These are phyloP conservation scores for Pteruthius melanotis DNA, from an alignment of 2,113 vertebrate genomes.

Conservation along the genomic window DNA sequence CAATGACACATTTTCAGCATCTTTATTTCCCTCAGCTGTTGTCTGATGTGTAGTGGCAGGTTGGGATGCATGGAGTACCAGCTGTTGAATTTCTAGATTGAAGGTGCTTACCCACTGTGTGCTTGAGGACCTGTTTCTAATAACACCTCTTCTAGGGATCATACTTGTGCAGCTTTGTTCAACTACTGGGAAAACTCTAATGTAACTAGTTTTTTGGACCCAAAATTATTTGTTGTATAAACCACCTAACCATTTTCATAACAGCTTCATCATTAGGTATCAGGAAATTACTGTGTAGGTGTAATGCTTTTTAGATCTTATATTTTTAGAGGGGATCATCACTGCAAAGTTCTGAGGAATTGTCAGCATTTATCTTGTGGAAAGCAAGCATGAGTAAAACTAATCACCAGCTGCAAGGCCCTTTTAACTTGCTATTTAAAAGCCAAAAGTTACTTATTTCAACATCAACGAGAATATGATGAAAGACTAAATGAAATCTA, in stretches of 20 bases:
- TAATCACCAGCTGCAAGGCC: neutral
- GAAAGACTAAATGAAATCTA: neutral
- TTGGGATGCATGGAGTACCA: neutral
- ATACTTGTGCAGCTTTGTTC: neutral
- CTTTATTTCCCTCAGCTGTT: neutral
- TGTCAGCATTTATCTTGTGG: neutral
- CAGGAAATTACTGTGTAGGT: neutral
- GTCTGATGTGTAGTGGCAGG: neutral
- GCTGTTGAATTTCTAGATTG: neutral
- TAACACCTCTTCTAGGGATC: neutral
- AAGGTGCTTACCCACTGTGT: neutral
- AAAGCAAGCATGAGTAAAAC: neutral
- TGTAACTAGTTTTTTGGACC: neutral
- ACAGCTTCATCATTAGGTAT: neutral
- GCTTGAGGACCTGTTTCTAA: neutral
- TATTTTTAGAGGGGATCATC: neutral
- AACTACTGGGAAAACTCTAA: neutral
- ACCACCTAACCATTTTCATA: neutral
- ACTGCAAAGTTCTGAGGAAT: neutral
- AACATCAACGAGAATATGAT: neutral
- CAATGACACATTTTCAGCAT: neutral
- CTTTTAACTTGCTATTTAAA: neutral
- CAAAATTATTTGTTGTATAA: neutral
- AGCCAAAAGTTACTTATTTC: neutral
- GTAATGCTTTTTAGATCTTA: neutral